A percentile compares a stretch with the other conserved stretches of the same genome.
phyloP scores from a whole-genome alignment of 2,797 vertebrate genomes.

The Macropus fuliginosus region DNA sequence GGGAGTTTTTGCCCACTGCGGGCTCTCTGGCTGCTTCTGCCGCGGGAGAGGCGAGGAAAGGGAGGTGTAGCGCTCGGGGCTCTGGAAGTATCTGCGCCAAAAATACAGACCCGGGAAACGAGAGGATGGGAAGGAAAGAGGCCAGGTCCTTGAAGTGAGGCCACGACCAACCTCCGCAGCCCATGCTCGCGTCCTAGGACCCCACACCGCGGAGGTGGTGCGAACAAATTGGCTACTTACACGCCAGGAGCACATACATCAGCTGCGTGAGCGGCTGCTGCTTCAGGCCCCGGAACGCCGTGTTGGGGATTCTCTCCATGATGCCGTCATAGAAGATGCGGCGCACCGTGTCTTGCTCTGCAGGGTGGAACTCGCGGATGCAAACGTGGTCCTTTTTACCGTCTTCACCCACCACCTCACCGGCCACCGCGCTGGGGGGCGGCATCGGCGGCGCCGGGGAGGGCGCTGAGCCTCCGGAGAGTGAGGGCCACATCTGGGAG shows the following conservation, averaged over 20 bases:
- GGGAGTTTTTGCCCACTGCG: not conserved
- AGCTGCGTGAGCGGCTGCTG: slow-evolving; percentile 93
- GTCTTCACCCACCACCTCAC: slow-evolving; percentile 80
- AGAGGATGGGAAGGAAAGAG: not conserved
- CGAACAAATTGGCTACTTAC: slow-evolving; percentile 86
- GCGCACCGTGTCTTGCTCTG: slow-evolving; percentile 92
- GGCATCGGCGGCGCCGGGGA: slow-evolving; percentile 66
- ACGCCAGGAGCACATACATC: slow-evolving; percentile 92
- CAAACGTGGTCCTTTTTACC: slow-evolving; percentile 87
- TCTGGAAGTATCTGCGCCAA: not conserved
- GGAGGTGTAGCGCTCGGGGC: not conserved
- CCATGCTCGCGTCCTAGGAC: not conserved
- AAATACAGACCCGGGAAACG: not conserved
- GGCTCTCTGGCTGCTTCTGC: not conserved
- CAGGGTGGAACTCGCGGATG: slow-evolving; percentile 94
- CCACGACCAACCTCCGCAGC: no score
- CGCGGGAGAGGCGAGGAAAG: not conserved
- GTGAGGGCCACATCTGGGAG: slow-evolving; percentile 92
- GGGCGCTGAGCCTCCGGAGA: slow-evolving; percentile 74
- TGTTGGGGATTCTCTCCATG: slow-evolving; percentile 96
- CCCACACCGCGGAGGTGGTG: not conserved
- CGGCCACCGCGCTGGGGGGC: slow-evolving; percentile 72
- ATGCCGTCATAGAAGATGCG: slow-evolving; percentile 98
- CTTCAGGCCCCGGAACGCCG: slow-evolving; percentile 93
- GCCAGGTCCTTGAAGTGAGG: not conserved